Conservation (phyloP, 2,113 vertebrate genomes). For the Pithys albifrons region DNA sequence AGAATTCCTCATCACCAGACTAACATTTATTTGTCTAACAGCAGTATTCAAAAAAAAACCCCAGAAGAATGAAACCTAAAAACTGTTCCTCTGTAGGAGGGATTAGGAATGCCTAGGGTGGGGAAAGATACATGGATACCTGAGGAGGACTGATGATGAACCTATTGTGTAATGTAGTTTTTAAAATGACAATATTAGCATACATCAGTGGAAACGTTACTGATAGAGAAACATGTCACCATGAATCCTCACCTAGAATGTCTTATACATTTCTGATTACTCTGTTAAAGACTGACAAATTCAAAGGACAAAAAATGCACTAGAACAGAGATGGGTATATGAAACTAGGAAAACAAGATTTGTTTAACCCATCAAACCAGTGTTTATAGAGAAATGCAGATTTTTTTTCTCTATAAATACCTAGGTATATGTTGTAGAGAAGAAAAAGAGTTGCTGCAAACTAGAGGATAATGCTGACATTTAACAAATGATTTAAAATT, state of each 20-base stretch:
- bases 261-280: neutral
- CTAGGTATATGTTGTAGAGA: neutral
- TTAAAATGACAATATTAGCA: neutral
- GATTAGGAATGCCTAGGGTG: neutral
- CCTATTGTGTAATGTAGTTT: neutral
- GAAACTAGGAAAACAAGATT: neutral
- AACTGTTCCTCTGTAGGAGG: neutral
- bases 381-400: neutral
- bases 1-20: neutral
- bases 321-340: neutral
- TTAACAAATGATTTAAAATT: neutral
- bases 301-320: neutral
- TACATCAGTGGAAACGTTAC: neutral
- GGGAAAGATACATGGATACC: neutral
- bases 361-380: neutral
- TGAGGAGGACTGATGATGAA: neutral
- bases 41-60: neutral
- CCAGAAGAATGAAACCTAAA: neutral
- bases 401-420: neutral
- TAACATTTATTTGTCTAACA: neutral
- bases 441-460: neutral
- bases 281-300: neutral
- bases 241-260: neutral
- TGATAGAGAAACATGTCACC: neutral
- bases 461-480: neutral